Evolutionary conservation across 2,113 vertebrate genomes (phyloP), one percentile per base, ranked within the genome.

Genomic region (Scalopus aquaticus): DNA sequence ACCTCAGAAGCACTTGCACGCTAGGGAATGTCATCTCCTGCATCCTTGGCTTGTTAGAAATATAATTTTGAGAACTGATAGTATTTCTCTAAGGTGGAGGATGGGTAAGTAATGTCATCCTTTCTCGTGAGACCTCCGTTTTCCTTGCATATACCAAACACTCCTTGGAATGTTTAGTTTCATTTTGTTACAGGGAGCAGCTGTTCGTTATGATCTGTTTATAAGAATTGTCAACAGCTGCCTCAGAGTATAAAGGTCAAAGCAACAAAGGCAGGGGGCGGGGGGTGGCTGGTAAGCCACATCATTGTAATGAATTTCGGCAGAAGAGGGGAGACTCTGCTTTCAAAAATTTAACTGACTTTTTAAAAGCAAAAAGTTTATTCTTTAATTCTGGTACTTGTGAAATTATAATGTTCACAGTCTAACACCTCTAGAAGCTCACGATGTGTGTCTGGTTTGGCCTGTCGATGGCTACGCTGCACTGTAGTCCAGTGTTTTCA

Each of bases 11-110:
- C 1, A 1, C 67, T 51, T 78, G 73, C 83, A 64, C 81, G 93
- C 62, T 84, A 72, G 73, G 46, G 76, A 81, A 92, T 76, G 69
- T 84, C 74, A 24, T 12, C 11, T 5, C 72, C 95, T 90, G 39
- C 13, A 54, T 65, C 30, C 54, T 46, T 90, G 72, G 80, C 35
- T 76, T 95, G 76, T 89, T 83, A 78, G 49, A 81, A 87, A 93
- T 76, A 79, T 88, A 58, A 35, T 70, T 97, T 89, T 58, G 9
- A 44, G 51, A 26, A 72, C 11, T n/a, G 22, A 65, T 51, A 56
- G 70, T 22, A 60, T 69, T 39, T 74, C 4, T 70, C 2, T n/a
- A 51, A 56, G 35, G 44, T 51, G 28, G 2, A 24, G 39, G 26
- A 19, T 46, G 30, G 5, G 64, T 90, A 83, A 69, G 3, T 49